Base-by-base conservation (phyloP, 2,888 invertebrate species). In the Sinelater perroti region DNA sequence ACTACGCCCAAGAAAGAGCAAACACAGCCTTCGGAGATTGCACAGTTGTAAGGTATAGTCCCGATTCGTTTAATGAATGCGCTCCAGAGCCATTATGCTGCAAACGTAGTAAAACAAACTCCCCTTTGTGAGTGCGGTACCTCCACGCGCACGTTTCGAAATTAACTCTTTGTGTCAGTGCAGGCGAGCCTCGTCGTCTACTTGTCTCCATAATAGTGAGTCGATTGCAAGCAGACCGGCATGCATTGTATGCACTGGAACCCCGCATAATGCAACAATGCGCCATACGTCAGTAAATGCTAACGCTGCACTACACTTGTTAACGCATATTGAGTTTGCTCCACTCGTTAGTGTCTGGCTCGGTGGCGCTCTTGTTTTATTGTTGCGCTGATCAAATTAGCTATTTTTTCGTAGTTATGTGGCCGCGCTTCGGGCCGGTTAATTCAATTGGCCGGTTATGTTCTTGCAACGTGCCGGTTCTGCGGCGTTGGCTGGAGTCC, bases 311-410 rank as follows among this genome's bases (percentile, higher is more conserved):
- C 57, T 58, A 54, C 58, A 56, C 55, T 61, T 55, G 53, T 59
- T 59, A 62, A 50, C 62, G 56, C 47, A 58, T 63, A 63, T 61
- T 61, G 63, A 61, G 56, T 63, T 63, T 58, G 44, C 47, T 45
- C 47, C 42, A 45, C 47, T 62, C 58, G 49, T 62, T 62, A 62
- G 56, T 44, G 46, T 11, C 50, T 24, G 40, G 46, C 21, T 20
- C 31, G 8, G 40, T 30, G 40, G 42, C 16, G 11, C 18, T 24
- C 42, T 36, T 44, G 42, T 52, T 44, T 52, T 11, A 52, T 36
- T 46, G 36, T 46, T 45, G 7, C 26, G 3, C 24, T 46, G 20
- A 46, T 54, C 46, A 36, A 11, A 54, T 54, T 36, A 54, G 13
- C 26, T 21, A 21, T 44, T 36, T 54, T 52, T 52, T 47, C 44